Percentiles rank a stretch among this genome's conserved stretches.
Evolutionary conservation across 2,113 vertebrate species (phyloP).

Genomic region (Tiliqua scincoides): DNA sequence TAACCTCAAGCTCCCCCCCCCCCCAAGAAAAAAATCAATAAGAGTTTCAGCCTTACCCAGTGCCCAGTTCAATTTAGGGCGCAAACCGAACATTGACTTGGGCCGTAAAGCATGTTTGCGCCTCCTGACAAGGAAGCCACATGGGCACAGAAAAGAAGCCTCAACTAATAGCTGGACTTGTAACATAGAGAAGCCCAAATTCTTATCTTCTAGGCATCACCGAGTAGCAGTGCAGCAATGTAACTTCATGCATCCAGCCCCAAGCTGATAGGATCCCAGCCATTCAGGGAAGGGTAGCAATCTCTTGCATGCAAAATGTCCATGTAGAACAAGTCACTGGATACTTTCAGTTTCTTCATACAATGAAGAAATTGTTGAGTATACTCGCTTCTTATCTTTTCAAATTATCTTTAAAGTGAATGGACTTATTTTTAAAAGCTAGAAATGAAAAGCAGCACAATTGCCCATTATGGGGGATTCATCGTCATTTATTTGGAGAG

Average conservation of each 20-base stretch:
- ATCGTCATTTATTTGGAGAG: conserved; percentile 9
- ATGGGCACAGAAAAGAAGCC: background rate
- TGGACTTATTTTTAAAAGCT: background rate
- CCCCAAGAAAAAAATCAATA: no score
- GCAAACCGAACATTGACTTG: no score
- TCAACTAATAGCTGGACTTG: background rate
- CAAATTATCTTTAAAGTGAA: background rate
- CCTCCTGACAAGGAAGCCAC: no score
- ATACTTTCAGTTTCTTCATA: no score
- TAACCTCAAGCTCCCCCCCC: no score
- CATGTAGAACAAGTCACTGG: background rate
- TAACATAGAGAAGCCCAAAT: background rate
- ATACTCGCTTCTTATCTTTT: background rate
- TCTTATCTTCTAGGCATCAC: background rate
- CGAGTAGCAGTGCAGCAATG: background rate
- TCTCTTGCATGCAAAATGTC: background rate
- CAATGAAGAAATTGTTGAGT: background rate
- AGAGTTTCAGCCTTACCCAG: no score
- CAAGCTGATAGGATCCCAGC: background rate
- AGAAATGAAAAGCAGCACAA: background rate
- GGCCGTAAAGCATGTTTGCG: no score
- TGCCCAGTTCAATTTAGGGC: no score
- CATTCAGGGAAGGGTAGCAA: background rate
- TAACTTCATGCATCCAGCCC: background rate
- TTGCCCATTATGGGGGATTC: conserved; percentile 1